These are phyloP conservation scores for Platichthys flesus DNA, from an alignment of 2,113 vertebrate species.

Conservation along the genomic window DNA sequence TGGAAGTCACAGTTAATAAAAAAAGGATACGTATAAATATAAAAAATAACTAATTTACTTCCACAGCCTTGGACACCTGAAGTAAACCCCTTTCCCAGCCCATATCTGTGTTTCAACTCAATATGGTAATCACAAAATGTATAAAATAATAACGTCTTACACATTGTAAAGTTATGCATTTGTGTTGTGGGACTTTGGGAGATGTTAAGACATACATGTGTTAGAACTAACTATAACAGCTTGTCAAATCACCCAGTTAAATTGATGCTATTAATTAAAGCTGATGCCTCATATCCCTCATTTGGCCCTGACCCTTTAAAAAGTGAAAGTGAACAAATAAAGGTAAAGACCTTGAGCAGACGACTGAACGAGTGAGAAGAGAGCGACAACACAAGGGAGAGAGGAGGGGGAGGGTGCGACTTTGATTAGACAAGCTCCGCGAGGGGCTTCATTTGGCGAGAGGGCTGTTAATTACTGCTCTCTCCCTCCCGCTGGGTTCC, in stretches of 20 bases:
- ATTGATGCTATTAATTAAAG: conserved; percentile 57
- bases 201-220: not conserved
- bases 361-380: not conserved
- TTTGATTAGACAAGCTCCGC: conserved; percentile 58
- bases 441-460: conserved; percentile 36
- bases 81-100: not conserved
- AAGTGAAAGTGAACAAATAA: conserved; percentile 35
- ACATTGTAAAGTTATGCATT: not conserved
- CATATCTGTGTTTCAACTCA: no score
- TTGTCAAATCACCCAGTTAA: conserved; percentile 35
- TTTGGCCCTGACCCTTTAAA: conserved; percentile 27
- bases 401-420: not conserved
- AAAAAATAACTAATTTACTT: not conserved
- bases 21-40: no score
- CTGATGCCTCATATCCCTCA: conserved; percentile 28
- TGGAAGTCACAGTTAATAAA: no score
- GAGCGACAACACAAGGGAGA: no score
- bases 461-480: conserved; percentile 68
- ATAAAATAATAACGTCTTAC: no score
- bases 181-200: not conserved
- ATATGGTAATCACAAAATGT: no score
- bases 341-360: conserved; percentile 41
- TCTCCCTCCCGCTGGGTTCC: conserved; percentile 27
- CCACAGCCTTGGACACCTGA: not conserved
- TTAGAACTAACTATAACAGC: not conserved